A percentile compares a stretch with the other conserved stretches of the same genome.
phyloP scores from a whole-genome alignment of 2,797 vertebrate genomes.

The Sternotherus odoratus region DNA sequence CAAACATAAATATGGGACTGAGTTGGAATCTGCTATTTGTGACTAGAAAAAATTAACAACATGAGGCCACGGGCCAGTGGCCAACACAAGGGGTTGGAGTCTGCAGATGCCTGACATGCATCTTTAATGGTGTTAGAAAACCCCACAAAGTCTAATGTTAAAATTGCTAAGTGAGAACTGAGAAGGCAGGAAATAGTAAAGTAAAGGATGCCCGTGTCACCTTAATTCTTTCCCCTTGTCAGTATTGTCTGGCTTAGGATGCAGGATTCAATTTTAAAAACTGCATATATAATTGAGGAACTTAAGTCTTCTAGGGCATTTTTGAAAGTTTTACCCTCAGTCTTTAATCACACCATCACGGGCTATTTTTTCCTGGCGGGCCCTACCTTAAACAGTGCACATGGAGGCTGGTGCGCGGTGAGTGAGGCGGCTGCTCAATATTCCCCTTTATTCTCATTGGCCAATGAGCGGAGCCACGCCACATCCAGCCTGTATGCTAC shows the following conservation, averaged over 20 bases:
- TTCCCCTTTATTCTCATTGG: neutral
- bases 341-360: conserved; percentile 30
- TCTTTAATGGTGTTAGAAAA: neutral
- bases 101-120: neutral
- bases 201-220: neutral
- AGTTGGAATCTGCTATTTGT: fast-evolving
- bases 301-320: neutral
- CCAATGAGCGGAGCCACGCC: fast-evolving
- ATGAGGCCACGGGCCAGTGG: neutral
- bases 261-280: neutral
- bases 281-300: conserved; percentile 22
- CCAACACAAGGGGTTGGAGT: neutral
- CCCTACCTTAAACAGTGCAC: neutral
- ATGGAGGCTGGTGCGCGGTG: fast-evolving
- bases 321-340: conserved; percentile 9
- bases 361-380: conserved; percentile 42
- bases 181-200: conserved; percentile 8
- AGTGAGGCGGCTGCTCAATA: neutral
- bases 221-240: fast-evolving
- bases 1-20: neutral
- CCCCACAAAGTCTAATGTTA: neutral
- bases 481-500: neutral
- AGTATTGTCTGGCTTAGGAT: neutral
- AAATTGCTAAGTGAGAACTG: conserved; percentile 8
- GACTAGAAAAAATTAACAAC: neutral